These are phyloP conservation scores for Chrysolina oricalcia DNA, from an alignment of 2,888 invertebrate genomes.

Conservation along the genomic window DNA sequence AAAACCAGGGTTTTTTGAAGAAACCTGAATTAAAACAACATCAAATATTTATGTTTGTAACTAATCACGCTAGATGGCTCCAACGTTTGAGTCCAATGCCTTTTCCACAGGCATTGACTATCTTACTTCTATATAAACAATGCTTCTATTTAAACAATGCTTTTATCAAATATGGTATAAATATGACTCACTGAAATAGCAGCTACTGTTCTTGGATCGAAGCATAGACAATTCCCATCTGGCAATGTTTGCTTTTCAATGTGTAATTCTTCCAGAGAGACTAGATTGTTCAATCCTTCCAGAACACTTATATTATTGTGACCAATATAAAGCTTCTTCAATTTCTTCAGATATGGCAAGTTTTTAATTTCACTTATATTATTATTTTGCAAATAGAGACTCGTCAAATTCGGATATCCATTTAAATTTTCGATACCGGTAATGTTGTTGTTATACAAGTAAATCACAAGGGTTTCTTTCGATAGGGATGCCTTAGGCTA, in stretches of 20 bases:
- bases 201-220: constrained; percentile 78
- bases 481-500: constrained; percentile 45
- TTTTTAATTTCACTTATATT: constrained; percentile 84
- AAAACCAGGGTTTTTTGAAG: too few relatives aligned
- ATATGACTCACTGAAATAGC: constrained; percentile 74
- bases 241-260: constrained; percentile 79
- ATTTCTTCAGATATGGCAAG: constrained; percentile 77
- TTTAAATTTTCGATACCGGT: constrained; percentile 75
- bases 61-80: too few relatives aligned
- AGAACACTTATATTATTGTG: constrained; percentile 81
- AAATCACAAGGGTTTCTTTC: constrained; percentile 76
- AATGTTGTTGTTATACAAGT: constrained; percentile 78
- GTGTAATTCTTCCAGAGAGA: constrained; percentile 78
- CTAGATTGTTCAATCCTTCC: constrained; percentile 79
- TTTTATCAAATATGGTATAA: too few relatives aligned
- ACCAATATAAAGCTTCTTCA: constrained; percentile 86
- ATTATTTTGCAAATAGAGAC: constrained; percentile 88
- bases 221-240: constrained; percentile 76
- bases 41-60: too few relatives aligned
- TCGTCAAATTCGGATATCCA: constrained; percentile 74
- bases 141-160: too few relatives aligned
- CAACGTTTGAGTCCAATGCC: too few relatives aligned
- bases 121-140: too few relatives aligned
- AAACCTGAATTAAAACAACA: too few relatives aligned
- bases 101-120: too few relatives aligned